Evolutionary conservation across 1,140 invertebrate genomes (phyloP), one percentile per base, ranked within the genome.

Genomic region (Teleogryllus occipitalis): DNA sequence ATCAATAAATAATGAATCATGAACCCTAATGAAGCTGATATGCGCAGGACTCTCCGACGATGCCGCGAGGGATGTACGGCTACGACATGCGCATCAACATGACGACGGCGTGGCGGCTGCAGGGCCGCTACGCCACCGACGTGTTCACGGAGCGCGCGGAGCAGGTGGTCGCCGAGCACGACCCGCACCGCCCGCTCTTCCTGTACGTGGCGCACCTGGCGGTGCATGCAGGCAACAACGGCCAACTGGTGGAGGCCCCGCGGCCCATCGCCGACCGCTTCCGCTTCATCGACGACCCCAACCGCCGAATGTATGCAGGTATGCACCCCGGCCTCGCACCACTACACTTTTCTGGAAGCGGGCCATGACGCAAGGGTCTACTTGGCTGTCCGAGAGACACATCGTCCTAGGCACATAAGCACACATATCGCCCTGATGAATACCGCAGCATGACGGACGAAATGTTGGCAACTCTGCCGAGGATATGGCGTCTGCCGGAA

Each of bases 71-170:
- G 0, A 65, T 18, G 10, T 65, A 14, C 54, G 93, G 93, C 2
- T 86, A 92, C 65, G 92, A 93, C 82, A 88, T 94, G 83, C 88
- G 90, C 79, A 85, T 89, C 81, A 89, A 91, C 81, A 83, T 92
- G 81, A 87, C 91, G 2, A 85, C 92, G 10, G 93, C 92, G 0
- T 92, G 91, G 85, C 90, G 95, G 81, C 84, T 92, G 0, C 93
- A 94, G 84, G 96, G 95, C 0, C 86, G 93, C 84, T 96, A 96
- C 84, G 92, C 93, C 2, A 97, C 96, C 0, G 93, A 96, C 80
- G 82, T 97, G 4, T 96, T 95, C 83, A 94, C 95, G 0, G 85
- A 90, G 1, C 92, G 95, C 86, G 91, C 95, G 4, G 87, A 94
- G 0, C 86, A 87, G 80, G 85, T 91, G 8, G 91, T 92, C 18